Evolutionary conservation across 1,140 invertebrate genomes (phyloP).

Genomic region (Drosophila teissieri): DNA sequence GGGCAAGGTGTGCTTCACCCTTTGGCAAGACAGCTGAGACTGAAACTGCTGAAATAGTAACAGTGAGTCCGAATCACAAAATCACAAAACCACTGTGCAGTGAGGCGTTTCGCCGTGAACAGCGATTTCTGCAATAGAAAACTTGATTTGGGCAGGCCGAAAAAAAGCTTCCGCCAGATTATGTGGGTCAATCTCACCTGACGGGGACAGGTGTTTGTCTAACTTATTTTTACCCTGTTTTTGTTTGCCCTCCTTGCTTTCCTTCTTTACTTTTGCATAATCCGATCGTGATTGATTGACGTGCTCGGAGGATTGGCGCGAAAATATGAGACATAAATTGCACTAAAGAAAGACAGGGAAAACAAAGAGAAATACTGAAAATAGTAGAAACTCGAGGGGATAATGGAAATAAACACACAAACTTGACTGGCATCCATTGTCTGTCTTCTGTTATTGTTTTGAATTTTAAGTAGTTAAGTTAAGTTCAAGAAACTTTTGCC

Average conservation of each 20-base stretch:
- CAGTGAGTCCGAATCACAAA: conserved; percentile 14
- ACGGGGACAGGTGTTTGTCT: conserved; percentile 51
- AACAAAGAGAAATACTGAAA: conserved; percentile 10
- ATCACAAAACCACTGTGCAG: conserved; percentile 32
- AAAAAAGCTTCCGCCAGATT: conserved; percentile 23
- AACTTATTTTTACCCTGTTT: conserved; percentile 19
- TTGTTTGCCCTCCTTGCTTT: conserved; percentile 9
- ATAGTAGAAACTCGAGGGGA: conserved; percentile 1
- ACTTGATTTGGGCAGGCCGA: conserved; percentile 38
- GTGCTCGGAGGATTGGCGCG: conserved; percentile 38
- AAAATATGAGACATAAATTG: conserved; percentile 48
- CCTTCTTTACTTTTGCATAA: conserved; percentile 41
- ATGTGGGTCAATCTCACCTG: conserved; percentile 47
- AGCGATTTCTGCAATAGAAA: conserved; percentile 47
- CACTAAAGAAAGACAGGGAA: conserved; percentile 18
- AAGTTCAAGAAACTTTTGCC: conserved; percentile 59
- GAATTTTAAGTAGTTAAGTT: conserved; percentile 51
- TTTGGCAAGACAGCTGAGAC: conserved; percentile 40
- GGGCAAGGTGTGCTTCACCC: conserved; percentile 41
- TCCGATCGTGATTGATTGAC: conserved; percentile 60
- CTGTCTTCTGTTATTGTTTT: conserved; percentile 43
- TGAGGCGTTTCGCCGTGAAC: conserved; percentile 47
- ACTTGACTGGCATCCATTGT: conserved; percentile 32
- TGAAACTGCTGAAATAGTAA: conserved; percentile 34
- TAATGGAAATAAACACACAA: conserved; percentile 23